A percentile compares a stretch with the other conserved stretches of the same genome.
phyloP scores from a whole-genome alignment of 2,888 invertebrate genomes.

The Apomyelois bistriatella region DNA sequence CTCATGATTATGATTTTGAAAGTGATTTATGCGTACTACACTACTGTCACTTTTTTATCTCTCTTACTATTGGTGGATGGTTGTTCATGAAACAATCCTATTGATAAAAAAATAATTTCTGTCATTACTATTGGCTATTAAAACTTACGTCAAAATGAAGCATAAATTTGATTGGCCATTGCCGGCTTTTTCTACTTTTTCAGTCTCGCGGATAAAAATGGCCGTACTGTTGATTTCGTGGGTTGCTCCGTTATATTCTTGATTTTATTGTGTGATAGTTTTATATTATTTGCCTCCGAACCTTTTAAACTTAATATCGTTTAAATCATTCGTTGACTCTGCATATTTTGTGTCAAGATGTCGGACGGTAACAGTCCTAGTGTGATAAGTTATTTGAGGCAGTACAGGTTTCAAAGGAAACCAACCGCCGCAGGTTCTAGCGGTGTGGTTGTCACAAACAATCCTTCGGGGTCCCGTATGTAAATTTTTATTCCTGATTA shows the following conservation, averaged over 20 bases:
- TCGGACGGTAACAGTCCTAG: constrained; percentile 77
- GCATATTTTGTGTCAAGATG: constrained; percentile 45
- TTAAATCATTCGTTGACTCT: constrained; percentile 25
- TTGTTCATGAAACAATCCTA: not conserved
- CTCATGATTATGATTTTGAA: no score
- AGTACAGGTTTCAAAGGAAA: constrained; percentile 85
- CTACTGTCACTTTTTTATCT: not conserved
- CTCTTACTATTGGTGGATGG: not conserved
- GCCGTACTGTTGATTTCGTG: constrained; percentile 67
- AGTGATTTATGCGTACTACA: no score
- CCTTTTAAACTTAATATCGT: constrained; percentile 26
- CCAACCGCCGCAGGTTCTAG: constrained; percentile 58
- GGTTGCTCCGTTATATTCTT: constrained; percentile 48
- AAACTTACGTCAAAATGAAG: not conserved
- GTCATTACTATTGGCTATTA: constrained; percentile 6
- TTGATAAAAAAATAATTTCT: not conserved
- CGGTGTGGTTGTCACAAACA: constrained; percentile 51
- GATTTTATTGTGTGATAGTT: constrained; percentile 48
- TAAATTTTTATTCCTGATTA: constrained; percentile 26
- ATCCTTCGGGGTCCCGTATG: constrained; percentile 66
- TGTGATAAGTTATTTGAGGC: constrained; percentile 82
- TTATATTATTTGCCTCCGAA: constrained; percentile 35
- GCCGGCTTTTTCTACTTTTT: constrained; percentile 24
- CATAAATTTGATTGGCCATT: constrained; percentile 28
- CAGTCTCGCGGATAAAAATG: constrained; percentile 76